phyloP scores from a whole-genome alignment of 2,113 vertebrate species.

The Neomonachus schauinslandi region DNA sequence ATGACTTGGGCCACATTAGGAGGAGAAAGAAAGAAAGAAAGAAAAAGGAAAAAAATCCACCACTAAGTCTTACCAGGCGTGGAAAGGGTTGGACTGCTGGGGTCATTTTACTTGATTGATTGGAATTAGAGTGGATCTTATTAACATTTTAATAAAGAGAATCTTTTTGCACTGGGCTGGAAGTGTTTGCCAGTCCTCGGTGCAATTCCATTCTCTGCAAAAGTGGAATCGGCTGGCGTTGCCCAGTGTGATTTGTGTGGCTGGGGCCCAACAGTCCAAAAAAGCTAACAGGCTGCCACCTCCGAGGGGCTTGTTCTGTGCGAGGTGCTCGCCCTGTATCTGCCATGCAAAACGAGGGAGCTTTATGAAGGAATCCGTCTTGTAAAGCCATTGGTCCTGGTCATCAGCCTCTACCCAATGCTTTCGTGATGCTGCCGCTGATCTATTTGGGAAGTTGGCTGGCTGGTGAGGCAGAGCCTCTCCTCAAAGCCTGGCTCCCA shows the following conservation, averaged over 20 bases:
- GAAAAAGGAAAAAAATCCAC: background rate
- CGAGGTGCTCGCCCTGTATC: constrained; percentile 83
- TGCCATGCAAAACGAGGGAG: constrained; percentile 88
- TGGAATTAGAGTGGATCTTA: constrained; percentile 85
- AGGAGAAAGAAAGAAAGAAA: background rate
- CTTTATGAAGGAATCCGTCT: constrained; percentile 92
- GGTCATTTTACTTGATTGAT: constrained; percentile 82
- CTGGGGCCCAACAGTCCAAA: constrained; percentile 80
- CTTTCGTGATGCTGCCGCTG: constrained; percentile 96
- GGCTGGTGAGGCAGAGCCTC: constrained; percentile 92
- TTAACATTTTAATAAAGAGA: constrained; percentile 87
- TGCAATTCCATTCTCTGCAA: constrained; percentile 75
- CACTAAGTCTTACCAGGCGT: constrained; percentile 34
- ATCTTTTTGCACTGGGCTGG: constrained; percentile 71
- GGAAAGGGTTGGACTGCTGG: constrained; percentile 69
- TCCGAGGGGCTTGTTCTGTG: constrained; percentile 79
- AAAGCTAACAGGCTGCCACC: constrained; percentile 73
- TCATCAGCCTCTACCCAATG: constrained; percentile 94
- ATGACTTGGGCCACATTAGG: constrained; percentile 65
- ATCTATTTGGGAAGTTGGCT: constrained; percentile 98
- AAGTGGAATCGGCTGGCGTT: constrained; percentile 71
- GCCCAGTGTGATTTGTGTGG: constrained; percentile 82
- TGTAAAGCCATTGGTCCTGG: constrained; percentile 98
- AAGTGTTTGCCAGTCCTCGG: constrained; percentile 68
- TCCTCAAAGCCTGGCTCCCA: constrained; percentile 94